Evolutionary conservation across 2,113 vertebrate genomes (phyloP).

Genomic region (Mobula hypostoma): DNA sequence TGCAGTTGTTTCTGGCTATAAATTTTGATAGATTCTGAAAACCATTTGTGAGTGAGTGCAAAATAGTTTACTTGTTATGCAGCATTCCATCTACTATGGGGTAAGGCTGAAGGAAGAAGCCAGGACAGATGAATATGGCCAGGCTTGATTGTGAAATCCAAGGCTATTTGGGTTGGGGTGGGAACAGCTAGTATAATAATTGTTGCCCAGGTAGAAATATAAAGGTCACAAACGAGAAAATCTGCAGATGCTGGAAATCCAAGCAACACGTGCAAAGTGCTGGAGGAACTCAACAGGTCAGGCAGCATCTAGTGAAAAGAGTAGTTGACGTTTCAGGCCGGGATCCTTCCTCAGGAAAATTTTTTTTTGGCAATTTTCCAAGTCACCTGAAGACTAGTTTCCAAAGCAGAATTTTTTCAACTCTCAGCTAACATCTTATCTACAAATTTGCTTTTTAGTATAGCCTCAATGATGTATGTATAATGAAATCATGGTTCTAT

Average conservation of each 20-base stretch:
- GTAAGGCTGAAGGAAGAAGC: not conserved
- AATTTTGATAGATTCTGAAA: not conserved
- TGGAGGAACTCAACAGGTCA: too few relatives aligned
- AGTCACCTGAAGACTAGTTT: not conserved
- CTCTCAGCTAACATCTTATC: not conserved
- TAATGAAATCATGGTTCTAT: not conserved
- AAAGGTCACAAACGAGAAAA: too few relatives aligned
- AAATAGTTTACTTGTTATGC: not conserved
- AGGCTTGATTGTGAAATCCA: not conserved
- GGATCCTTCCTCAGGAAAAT: too few relatives aligned
- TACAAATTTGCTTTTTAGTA: not conserved
- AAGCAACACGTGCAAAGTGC: too few relatives aligned
- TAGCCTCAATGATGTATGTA: not conserved
- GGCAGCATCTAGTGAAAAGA: too few relatives aligned
- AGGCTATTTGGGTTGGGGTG: not conserved
- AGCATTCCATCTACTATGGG: not conserved
- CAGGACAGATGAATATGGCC: not conserved
- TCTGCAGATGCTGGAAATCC: too few relatives aligned
- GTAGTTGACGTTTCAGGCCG: too few relatives aligned
- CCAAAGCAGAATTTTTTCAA: not conserved
- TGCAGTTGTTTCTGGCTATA: not conserved
- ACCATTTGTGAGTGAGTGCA: not conserved
- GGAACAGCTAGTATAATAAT: not conserved
- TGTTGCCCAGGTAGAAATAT: not conserved
- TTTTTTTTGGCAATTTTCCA: not conserved